Evolutionary conservation across 2,797 vertebrate genomes (phyloP).

Genomic region (Lemur catta): DNA sequence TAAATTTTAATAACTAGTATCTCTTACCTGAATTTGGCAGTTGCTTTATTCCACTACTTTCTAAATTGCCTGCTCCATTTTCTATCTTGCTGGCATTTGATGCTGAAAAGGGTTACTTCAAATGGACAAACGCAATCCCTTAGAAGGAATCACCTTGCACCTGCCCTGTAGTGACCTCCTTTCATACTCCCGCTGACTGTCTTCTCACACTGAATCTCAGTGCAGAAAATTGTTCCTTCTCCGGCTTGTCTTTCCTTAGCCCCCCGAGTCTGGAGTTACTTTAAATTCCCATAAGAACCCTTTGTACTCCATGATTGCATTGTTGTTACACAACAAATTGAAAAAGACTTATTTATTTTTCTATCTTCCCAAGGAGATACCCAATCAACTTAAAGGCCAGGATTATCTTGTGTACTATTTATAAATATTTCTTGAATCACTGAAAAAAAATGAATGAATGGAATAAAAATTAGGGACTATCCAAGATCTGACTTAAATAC

Average conservation of each 20-base stretch:
- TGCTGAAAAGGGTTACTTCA: neutral
- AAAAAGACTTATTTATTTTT: neutral
- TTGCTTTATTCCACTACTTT: neutral
- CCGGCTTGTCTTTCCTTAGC: neutral
- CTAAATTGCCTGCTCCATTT: neutral
- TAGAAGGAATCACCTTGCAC: neutral
- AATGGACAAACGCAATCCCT: neutral
- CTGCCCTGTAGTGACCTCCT: rapidly evolving
- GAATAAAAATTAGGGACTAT: neutral
- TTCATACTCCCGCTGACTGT: rapidly evolving
- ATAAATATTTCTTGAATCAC: neutral
- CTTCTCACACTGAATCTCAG: neutral
- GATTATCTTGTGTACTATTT: neutral
- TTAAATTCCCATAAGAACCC: neutral
- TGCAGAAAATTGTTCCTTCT: neutral
- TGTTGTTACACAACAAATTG: neutral
- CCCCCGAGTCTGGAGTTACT: neutral
- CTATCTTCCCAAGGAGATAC: neutral
- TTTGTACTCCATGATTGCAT: neutral
- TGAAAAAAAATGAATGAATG: neutral
- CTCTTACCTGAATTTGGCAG: neutral
- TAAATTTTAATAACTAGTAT: neutral
- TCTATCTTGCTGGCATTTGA: neutral
- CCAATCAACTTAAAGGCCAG: neutral
- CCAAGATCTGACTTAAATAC: neutral